Evolutionary conservation across 1,140 invertebrate species (phyloP).

Genomic region (Lepidurus couesii): DNA sequence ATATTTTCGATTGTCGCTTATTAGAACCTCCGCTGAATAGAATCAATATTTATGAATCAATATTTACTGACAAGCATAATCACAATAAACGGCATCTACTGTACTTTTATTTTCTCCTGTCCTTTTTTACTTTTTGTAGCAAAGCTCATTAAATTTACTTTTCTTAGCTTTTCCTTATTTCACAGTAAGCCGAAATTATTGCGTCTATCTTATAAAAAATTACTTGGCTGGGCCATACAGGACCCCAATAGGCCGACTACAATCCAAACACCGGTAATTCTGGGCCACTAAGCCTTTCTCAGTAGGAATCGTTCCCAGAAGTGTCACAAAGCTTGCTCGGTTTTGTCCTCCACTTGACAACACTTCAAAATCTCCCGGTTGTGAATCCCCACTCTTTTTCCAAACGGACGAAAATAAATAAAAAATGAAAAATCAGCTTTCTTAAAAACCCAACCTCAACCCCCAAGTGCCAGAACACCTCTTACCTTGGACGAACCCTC

Average conservation of each 20-base stretch:
- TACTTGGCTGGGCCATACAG: constrained; percentile 56
- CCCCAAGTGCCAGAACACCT: not conserved
- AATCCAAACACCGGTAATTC: constrained; percentile 77
- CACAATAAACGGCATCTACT: no score
- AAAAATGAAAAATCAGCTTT: not conserved
- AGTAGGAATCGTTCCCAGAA: constrained; percentile 60
- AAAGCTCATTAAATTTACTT: no score
- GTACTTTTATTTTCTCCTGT: no score
- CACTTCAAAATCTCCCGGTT: constrained; percentile 26
- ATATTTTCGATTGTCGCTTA: no score
- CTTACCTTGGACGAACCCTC: constrained; percentile 10
- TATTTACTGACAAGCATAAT: no score
- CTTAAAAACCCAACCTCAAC: not conserved
- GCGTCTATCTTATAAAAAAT: constrained; percentile 26
- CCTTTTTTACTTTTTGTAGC: no score
- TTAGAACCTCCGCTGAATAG: no score
- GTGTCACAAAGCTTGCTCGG: constrained; percentile 50
- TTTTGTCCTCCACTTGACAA: constrained; percentile 1
- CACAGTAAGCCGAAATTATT: no score
- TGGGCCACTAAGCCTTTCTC: constrained; percentile 81
- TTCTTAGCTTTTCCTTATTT: no score
- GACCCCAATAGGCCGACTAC: constrained; percentile 69
- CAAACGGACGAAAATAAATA: not conserved
- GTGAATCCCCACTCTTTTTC: not conserved
- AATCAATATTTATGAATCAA: no score